Percentiles rank a stretch among this genome's conserved stretches.
Conservation (phyloP, 1,140 invertebrate genomes). For the Drosophila nebulosa region DNA sequence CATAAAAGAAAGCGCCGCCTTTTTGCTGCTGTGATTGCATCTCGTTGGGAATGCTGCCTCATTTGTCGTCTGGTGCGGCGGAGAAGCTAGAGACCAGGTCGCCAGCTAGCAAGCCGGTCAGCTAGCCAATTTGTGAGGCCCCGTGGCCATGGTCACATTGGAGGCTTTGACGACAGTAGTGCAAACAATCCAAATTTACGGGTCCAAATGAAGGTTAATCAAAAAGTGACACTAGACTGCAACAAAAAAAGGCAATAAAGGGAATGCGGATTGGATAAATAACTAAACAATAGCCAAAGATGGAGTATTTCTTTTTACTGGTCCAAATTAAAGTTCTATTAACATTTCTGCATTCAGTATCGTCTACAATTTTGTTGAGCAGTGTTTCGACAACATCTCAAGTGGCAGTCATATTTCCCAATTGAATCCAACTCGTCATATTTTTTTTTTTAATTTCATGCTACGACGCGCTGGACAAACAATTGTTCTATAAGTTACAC, state of each 20-base stretch:
- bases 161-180: not conserved
- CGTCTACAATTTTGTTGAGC: not conserved
- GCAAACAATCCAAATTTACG: not conserved
- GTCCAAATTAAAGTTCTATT: too few relatives aligned
- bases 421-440: slow-evolving; percentile 26
- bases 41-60: slow-evolving; percentile 21
- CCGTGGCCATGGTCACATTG: not conserved
- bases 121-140: slow-evolving; percentile 25
- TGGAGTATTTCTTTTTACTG: too few relatives aligned
- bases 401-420: slow-evolving; percentile 51
- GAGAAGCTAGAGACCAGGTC: not conserved
- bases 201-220: not conserved
- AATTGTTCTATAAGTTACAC: slow-evolving; percentile 27
- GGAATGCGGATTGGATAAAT: not conserved
- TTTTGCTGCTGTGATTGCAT: slow-evolving; percentile 39
- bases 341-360: not conserved
- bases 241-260: not conserved
- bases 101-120: too few relatives aligned
- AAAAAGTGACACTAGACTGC: not conserved
- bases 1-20: slow-evolving; percentile 52
- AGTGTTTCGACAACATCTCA: slow-evolving; percentile 22
- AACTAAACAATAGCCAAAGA: too few relatives aligned
- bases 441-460: slow-evolving; percentile 80
- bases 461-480: slow-evolving; percentile 59
- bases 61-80: slow-evolving; percentile 15